Evolutionary conservation across 2,797 vertebrate species (phyloP), one percentile per base, ranked within the genome.

Genomic region (Megalops cyprinoides): DNA sequence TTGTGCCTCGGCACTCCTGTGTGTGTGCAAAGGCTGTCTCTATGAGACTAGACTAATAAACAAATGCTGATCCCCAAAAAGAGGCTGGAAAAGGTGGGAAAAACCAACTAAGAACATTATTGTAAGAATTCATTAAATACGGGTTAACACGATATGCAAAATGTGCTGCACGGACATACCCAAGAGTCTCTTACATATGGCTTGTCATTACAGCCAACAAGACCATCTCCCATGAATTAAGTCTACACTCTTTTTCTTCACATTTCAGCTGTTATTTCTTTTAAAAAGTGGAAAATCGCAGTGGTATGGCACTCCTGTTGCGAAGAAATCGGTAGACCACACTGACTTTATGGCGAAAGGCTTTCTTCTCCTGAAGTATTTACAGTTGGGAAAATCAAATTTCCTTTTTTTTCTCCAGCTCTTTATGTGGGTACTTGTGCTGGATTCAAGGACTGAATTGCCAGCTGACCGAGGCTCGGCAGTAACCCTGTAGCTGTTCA

Each of bases 371-470:
- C 86, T 87, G 84, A 79, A 65, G 86, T 85, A 82, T 86, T 85
- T 90, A 89, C 86, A 89, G 65, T 42, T 23, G 81, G 77, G 85
- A 85, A 83, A 85, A 86, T 90, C 83, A 82, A 80, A 89, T 89
- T 87, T 89, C 86, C 46, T 74, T 74, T n/a, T 10, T 86, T 79
- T 88, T 85, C 85, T 87, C 84, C 87, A 86, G 82, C 83, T 79
- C 87, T 90, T 88, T 92, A 91, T 92, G 90, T 89, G 88, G 88
- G 89, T 89, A 89, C 87, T 87, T 90, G 84, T 90, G 82, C 91
- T 93, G 89, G 90, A 65, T 65, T 65, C 25, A 65, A 14, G 48
- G 14, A 46, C 48, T 51, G 73, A 75, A n/a, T 4, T 46, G 1
- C 46, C 46, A 49, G 73, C 28, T 34, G 14, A 34, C 25, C 31